Percentiles rank a stretch among this genome's conserved stretches.
Conservation (phyloP, 2,888 invertebrate species). For the Drosophila antonietae region DNA sequence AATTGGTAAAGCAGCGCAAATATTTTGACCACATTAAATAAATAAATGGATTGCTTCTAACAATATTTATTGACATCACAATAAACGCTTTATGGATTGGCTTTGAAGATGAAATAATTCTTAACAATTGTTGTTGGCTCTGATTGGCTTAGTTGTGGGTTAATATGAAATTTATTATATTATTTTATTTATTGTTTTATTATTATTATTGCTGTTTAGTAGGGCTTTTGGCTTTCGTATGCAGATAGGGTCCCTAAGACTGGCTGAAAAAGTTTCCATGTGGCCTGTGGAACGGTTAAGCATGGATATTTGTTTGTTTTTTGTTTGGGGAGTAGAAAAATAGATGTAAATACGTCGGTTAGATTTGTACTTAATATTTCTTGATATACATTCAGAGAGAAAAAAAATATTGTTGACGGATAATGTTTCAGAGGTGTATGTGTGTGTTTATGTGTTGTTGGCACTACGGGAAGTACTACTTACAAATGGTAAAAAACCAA, state of each 20-base stretch:
- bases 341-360: slow-evolving; percentile 65
- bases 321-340: slow-evolving; percentile 54
- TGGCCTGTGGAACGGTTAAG: slow-evolving; percentile 79
- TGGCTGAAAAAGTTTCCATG: slow-evolving; percentile 82
- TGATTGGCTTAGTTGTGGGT: slow-evolving; percentile 74
- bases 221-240: slow-evolving; percentile 48
- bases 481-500: slow-evolving; percentile 34
- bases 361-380: slow-evolving; percentile 50
- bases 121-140: slow-evolving; percentile 50
- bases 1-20: slow-evolving; percentile 62
- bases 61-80: slow-evolving; percentile 58
- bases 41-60: slow-evolving; percentile 44
- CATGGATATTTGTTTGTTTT: slow-evolving; percentile 35
- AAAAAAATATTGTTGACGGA: slow-evolving; percentile 41
- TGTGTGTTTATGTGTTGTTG: slow-evolving; percentile 41
- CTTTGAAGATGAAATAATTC: slow-evolving; percentile 50
- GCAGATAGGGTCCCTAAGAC: slow-evolving; percentile 60
- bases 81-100: slow-evolving; percentile 51
- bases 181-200: background rate
- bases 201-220: slow-evolving; percentile 38
- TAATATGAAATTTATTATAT: slow-evolving; percentile 60
- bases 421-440: slow-evolving; percentile 62
- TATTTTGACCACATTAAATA: slow-evolving; percentile 52
- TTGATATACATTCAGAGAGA: slow-evolving; percentile 49
- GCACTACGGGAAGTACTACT: slow-evolving; percentile 52